Evolutionary conservation across 2,888 invertebrate species (phyloP), one percentile per base, ranked within the genome.

Genomic region (Drosophila fungiperda): DNA sequence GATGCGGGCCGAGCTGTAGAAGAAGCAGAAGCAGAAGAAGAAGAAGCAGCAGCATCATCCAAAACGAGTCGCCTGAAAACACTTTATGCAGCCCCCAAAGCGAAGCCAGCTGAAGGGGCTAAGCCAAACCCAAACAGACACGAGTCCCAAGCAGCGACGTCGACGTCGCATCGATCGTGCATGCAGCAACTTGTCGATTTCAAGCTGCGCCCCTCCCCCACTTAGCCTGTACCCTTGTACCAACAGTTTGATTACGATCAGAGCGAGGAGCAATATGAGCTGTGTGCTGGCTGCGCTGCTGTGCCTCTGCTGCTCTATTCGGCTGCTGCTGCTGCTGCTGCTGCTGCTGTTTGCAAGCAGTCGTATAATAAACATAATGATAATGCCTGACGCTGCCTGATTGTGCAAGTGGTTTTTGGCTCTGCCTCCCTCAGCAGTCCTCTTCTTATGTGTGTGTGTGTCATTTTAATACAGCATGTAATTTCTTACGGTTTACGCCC

Each of bases 291-390:
- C 45, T 45, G 45, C 23, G 15, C 45, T 8, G 45, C 15, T 23
- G 4, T 58, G 40, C 59, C 49, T 8, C 15, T 9, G 55, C 38
- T 29, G 52, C 68, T 78, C n/a, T 9, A 5, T 11, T 11, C 11
- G 67, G 73, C 50, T 67, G 67, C 48, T 54, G 55, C 54, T 54
- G 54, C 50, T 67, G 67, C 48, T 54, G 55, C 54, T 54, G 54
- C 48, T 35, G 52, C 62, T 66, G 72, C 68, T 79, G 83, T 68
- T 70, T 81, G 87, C 82, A 62, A 81, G 78, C 49, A 71, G 77
- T 75, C 72, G 60, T 86, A 83, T 90, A 86, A 88, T 87, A 87
- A 88, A 87, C 87, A 90, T 90, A 87, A 87, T 90, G 90, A 90
- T 87, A 90, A 90, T 87, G 81, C 83, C 83, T 76, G 78, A 69